Base-by-base conservation (phyloP, 2,797 vertebrate species). In the Neopelma chrysocephalum region DNA sequence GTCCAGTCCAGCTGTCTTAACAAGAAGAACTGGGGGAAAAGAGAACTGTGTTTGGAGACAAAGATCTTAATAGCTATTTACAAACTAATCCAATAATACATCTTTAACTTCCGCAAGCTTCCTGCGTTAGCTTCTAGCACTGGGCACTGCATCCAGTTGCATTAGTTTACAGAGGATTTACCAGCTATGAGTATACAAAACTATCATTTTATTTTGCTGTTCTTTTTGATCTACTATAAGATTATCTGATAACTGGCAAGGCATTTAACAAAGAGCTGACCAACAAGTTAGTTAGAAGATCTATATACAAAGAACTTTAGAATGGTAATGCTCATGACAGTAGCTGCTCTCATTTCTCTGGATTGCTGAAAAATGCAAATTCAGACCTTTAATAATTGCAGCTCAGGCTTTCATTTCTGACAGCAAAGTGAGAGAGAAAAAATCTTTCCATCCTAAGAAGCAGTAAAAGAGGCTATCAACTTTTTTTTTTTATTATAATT, bases 331-430 rank as follows among this genome's bases (percentile, higher is more conserved):
- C 75, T 84, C 34, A 48, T 89, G 93, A 93, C 83, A 89, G 82
- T 92, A 93, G 81, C 68, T 94, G 71, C 78, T 90, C 71, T 96
- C 16, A 71, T 90, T 93, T 94, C 29, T 76, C 64, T 87, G 61
- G 68, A 78, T 94, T 94, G 78, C 90, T 89, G 86, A 76, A 92
- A 96, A 95, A 97, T 95, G 94, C 92, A 96, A 96, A 97, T 96
- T 85, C 57, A 95, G 88, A 94, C 86, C 91, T 93, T 95, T 96
- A 96, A 93, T 95, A 95, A 96, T 93, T 95, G 88, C 78, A 85
- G 81, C 78, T 90, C 2, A 21, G 40, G 78, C 93, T 92, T 94
- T 94, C 45, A 87, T 85, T 95, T 90, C 83, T 96, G 90, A 92
- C 75, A 95, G 86, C 42, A 78, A 82, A 93, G 71, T 42, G 26